phyloP scores from a whole-genome alignment of 2,797 vertebrate genomes.

The Sciaenops ocellatus region DNA sequence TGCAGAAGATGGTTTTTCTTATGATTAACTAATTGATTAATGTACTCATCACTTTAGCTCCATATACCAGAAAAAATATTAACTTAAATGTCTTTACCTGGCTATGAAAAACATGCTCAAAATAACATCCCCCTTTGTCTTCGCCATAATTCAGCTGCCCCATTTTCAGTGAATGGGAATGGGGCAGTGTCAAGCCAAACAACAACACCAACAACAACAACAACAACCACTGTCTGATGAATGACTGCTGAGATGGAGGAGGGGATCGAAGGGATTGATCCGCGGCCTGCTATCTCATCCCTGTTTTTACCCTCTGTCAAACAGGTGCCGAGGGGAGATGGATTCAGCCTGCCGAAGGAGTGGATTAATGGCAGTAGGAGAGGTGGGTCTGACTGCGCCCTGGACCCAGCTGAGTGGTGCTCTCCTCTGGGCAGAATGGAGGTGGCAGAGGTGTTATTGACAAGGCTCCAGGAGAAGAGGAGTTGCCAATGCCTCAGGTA shows the following conservation, averaged over 20 bases:
- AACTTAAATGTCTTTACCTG: background rate
- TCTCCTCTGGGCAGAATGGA: slow-evolving; percentile 70
- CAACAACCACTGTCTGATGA: slow-evolving; percentile 82
- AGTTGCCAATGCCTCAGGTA: slow-evolving; percentile 65
- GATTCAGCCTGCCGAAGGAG: slow-evolving; percentile 85
- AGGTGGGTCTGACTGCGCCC: slow-evolving; percentile 57
- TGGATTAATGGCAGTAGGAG: slow-evolving; percentile 85
- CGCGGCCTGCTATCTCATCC: slow-evolving; percentile 81
- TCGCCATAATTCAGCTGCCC: slow-evolving; percentile 46
- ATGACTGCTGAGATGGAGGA: slow-evolving; percentile 80
- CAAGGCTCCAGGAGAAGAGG: slow-evolving; percentile 66
- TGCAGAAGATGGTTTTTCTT: too few species aligned
- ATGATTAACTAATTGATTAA: too few species aligned
- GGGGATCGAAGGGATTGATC: slow-evolving; percentile 88
- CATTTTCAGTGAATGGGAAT: slow-evolving; percentile 33
- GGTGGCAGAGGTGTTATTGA: slow-evolving; percentile 78
- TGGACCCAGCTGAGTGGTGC: slow-evolving; percentile 57
- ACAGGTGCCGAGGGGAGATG: slow-evolving; percentile 85
- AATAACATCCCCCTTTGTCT: slow-evolving; percentile 10
- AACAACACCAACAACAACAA: slow-evolving; percentile 74
- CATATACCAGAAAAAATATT: background rate
- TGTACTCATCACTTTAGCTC: background rate
- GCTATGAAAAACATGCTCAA: background rate
- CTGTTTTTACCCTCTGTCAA: slow-evolving; percentile 88
- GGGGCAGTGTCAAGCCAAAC: slow-evolving; percentile 61